A percentile compares a stretch with the other conserved stretches of the same genome.
These are phyloP conservation scores for Passer montanus DNA, from an alignment of 2,113 vertebrate species.

Conservation along the genomic window DNA sequence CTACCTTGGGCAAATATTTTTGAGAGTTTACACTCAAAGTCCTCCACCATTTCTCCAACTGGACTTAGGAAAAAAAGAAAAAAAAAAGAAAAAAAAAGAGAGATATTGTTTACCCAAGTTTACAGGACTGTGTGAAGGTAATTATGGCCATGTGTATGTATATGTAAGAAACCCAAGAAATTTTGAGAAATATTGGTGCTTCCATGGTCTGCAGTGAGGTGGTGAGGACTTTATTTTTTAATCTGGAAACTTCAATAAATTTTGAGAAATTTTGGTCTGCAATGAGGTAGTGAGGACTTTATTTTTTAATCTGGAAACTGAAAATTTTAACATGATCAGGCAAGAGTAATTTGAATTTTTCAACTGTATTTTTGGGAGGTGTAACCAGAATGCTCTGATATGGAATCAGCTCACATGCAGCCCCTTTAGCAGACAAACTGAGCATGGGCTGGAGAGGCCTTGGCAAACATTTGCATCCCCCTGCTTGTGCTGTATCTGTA, in stretches of 20 bases:
- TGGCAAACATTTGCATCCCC: neutral
- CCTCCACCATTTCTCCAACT: neutral
- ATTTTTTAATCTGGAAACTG: neutral
- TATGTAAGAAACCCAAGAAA: neutral
- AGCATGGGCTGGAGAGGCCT: neutral
- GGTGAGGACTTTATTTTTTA: neutral
- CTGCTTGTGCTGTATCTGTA: neutral
- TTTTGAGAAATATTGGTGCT: neutral
- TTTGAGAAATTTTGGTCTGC: neutral
- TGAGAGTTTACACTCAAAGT: neutral
- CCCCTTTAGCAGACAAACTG: neutral
- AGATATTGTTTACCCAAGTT: neutral
- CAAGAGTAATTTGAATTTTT: neutral
- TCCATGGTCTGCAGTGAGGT: neutral
- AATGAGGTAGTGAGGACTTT: neutral
- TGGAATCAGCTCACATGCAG: neutral
- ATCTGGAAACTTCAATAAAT: neutral
- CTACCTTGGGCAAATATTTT: conserved; percentile 15
- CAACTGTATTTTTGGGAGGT: neutral
- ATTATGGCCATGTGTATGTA: too few relatives aligned
- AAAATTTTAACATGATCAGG: neutral
- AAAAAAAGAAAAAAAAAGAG: neutral
- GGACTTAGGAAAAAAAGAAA: neutral
- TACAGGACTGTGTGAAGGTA: neutral
- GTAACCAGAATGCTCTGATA: neutral